These are phyloP conservation scores for Temnothorax curvispinosus DNA, from an alignment of 1,140 invertebrate genomes.

Conservation along the genomic window DNA sequence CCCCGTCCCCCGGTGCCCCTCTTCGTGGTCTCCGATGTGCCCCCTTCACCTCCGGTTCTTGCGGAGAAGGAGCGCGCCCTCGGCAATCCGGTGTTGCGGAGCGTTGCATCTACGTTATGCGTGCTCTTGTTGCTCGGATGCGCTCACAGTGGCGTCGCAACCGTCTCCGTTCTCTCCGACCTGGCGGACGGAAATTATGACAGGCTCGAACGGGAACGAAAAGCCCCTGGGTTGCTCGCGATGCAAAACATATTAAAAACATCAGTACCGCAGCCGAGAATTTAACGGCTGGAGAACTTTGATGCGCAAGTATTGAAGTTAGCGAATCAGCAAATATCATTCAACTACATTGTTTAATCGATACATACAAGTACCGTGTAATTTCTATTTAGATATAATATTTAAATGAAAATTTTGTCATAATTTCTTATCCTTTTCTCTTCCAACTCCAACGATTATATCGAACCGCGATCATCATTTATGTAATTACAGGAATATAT, in stretches of 20 bases:
- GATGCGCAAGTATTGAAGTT: neutral
- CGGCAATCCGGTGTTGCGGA: slow-evolving; percentile 80
- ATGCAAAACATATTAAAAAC: neutral
- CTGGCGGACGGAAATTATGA: slow-evolving; percentile 50
- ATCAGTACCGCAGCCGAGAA: neutral
- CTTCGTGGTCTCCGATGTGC: slow-evolving; percentile 71
- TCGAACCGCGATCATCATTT: neutral
- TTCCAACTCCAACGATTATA: neutral
- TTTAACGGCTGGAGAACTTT: neutral
- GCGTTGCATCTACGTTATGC: slow-evolving; percentile 81
- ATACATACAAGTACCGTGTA: no score
- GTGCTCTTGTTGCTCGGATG: slow-evolving; percentile 81
- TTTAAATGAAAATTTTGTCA: neutral
- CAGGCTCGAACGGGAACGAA: slow-evolving; percentile 21
- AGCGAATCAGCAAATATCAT: neutral
- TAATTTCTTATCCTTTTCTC: neutral
- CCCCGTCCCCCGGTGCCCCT: slow-evolving; percentile 67
- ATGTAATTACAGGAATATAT: neutral
- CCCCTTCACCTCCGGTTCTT: slow-evolving; percentile 76
- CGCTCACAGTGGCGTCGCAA: slow-evolving; percentile 81
- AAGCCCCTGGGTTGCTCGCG: neutral
- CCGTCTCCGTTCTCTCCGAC: slow-evolving; percentile 52
- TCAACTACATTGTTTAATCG: neutral
- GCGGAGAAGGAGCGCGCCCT: slow-evolving; percentile 80
- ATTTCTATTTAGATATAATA: neutral